A percentile compares a stretch with the other conserved stretches of the same genome.
phyloP scores from a whole-genome alignment of 2,888 invertebrate species.

The Limulus polyphemus region DNA sequence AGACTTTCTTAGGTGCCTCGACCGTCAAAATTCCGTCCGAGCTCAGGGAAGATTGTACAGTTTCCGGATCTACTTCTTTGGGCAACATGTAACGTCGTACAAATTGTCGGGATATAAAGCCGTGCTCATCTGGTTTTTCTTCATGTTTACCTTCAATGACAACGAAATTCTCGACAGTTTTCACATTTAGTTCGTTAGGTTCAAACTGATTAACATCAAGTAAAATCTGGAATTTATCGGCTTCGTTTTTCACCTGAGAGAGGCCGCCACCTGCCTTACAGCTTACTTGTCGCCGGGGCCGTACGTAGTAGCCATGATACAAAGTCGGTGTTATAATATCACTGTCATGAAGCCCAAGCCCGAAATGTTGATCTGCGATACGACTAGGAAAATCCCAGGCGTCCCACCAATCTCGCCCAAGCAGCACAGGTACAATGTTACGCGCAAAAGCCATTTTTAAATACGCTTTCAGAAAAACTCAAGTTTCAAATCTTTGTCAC shows the following conservation, averaged over 20 bases:
- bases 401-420: not conserved
- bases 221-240: constrained; percentile 13
- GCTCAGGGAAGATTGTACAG: constrained; percentile 58
- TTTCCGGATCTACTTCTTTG: constrained; percentile 57
- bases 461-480: too few species aligned
- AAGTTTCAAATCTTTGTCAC: too few species aligned
- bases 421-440: not conserved
- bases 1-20: constrained; percentile 36
- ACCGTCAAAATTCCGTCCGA: constrained; percentile 54
- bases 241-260: not conserved
- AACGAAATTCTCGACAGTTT: constrained; percentile 53
- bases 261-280: not conserved
- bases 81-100: constrained; percentile 61
- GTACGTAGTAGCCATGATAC: not conserved
- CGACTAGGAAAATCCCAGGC: not conserved
- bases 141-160: constrained; percentile 66
- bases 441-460: not conserved
- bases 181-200: constrained; percentile 62
- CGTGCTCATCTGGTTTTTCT: constrained; percentile 71
- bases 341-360: not conserved
- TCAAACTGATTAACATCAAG: constrained; percentile 62
- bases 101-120: constrained; percentile 61
- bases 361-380: constrained; percentile 1
- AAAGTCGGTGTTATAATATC: not conserved
- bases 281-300: not conserved